Percentiles rank a stretch among this genome's conserved stretches.
Conservation (phyloP, 2,888 invertebrate species). For the Sialis lutaria region DNA sequence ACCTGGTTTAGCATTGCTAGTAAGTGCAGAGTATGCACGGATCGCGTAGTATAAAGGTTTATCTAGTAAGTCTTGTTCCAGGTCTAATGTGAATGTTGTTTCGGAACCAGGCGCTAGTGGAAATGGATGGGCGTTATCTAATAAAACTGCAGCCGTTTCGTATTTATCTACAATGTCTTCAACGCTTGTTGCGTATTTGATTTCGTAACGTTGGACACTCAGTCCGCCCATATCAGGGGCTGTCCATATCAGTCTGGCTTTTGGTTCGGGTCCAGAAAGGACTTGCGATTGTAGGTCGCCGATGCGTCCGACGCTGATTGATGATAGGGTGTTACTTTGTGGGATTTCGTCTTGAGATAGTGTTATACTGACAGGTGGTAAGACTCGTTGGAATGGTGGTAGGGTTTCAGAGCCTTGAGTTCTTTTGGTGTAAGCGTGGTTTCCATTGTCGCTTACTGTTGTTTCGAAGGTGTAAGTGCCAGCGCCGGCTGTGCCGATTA, state of each 20-base stretch:
- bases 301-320: slow-evolving; percentile 27
- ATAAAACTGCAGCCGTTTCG: slow-evolving; percentile 24
- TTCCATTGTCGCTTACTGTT: slow-evolving; percentile 31
- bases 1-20: slow-evolving; percentile 21
- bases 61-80: slow-evolving; percentile 27
- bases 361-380: slow-evolving; percentile 28
- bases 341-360: slow-evolving; percentile 24
- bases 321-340: slow-evolving; percentile 14
- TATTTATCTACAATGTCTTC: slow-evolving; percentile 28
- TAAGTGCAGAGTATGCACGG: slow-evolving; percentile 27
- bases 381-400: slow-evolving; percentile 31
- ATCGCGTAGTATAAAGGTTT: slow-evolving; percentile 33
- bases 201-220: slow-evolving; percentile 31
- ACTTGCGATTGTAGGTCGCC: slow-evolving; percentile 33
- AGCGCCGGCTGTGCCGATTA: slow-evolving; percentile 24
- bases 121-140: slow-evolving; percentile 27
- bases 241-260: slow-evolving; percentile 36
- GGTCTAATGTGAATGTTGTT: slow-evolving; percentile 29
- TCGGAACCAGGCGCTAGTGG: slow-evolving; percentile 32
- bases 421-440: slow-evolving; percentile 25
- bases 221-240: slow-evolving; percentile 37
- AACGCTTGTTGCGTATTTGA: slow-evolving; percentile 27
- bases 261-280: slow-evolving; percentile 26
- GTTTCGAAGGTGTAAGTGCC: slow-evolving; percentile 33
- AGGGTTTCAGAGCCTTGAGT: slow-evolving; percentile 27